A percentile compares a stretch with the other conserved stretches of the same genome.
Evolutionary conservation across 2,113 vertebrate species (phyloP).

Genomic region (Pimephales promelas): DNA sequence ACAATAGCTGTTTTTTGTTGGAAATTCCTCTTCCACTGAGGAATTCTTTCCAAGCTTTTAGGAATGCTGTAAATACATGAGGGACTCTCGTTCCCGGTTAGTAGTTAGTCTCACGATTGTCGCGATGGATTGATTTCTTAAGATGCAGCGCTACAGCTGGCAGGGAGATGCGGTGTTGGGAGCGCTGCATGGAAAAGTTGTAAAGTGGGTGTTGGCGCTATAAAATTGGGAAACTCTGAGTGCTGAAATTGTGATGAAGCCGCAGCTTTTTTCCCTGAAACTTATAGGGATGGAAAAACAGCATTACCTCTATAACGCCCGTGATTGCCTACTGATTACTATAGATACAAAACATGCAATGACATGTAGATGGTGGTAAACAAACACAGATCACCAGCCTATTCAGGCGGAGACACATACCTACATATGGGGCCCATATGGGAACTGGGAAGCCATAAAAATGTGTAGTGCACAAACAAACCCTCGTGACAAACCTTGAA

Average conservation of each 20-base stretch:
- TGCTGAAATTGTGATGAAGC: constrained; percentile 60
- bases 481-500: constrained; percentile 27
- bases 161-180: constrained; percentile 26
- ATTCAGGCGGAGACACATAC: not conserved
- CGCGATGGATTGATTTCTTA: constrained; percentile 1
- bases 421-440: constrained; percentile 45
- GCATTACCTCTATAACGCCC: not conserved
- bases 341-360: not conserved
- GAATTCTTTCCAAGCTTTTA: constrained; percentile 15
- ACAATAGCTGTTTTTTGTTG: constrained; percentile 15
- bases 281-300: not conserved
- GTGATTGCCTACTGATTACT: not conserved
- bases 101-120: not conserved
- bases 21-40: constrained; percentile 22
- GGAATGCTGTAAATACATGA: constrained; percentile 30
- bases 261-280: constrained; percentile 56
- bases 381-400: constrained; percentile 1
- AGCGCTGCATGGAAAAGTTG: constrained; percentile 39
- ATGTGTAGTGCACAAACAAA: constrained; percentile 8
- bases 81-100: not conserved
- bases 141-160: constrained; percentile 16
- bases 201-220: constrained; percentile 67
- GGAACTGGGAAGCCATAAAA: constrained; percentile 46
- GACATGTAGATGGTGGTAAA: constrained; percentile 3
- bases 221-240: constrained; percentile 52